These are phyloP conservation scores for Cygnus olor DNA, from an alignment of 2,797 vertebrate species.

Conservation along the genomic window DNA sequence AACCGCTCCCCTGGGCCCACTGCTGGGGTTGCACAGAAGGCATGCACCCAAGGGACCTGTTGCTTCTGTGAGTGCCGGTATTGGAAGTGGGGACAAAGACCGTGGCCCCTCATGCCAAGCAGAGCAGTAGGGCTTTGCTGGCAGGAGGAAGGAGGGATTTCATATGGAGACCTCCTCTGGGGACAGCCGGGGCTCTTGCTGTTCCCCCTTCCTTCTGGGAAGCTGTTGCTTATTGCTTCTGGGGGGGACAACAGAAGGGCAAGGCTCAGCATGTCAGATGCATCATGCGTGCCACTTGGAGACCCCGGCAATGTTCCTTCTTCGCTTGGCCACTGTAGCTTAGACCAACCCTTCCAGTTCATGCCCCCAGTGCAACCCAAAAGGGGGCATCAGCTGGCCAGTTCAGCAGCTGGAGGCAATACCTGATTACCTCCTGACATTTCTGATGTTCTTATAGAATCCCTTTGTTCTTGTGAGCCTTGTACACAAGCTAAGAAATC, in stretches of 20 bases:
- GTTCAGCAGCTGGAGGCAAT: background rate
- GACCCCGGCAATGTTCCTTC: conserved; percentile 15
- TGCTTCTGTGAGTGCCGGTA: background rate
- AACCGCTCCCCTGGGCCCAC: background rate
- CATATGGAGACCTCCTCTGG: background rate
- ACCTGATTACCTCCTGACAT: background rate
- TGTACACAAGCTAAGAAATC: background rate
- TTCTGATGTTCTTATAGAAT: background rate
- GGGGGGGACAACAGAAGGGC: conserved; percentile 21
- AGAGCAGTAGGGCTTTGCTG: background rate
- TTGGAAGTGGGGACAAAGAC: background rate
- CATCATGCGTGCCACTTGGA: conserved; percentile 56
- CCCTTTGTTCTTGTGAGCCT: background rate
- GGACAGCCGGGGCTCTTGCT: conserved; percentile 20
- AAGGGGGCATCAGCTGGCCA: background rate
- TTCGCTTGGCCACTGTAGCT: background rate
- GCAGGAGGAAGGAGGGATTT: conserved; percentile 4
- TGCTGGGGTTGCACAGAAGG: background rate
- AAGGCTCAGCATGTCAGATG: conserved; percentile 54
- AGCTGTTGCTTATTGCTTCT: background rate
- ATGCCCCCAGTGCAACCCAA: background rate
- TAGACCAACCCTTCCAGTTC: background rate
- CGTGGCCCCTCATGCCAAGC: background rate
- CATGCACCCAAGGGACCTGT: background rate
- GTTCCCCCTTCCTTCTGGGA: background rate